A percentile compares a stretch with the other conserved stretches of the same genome.
These are phyloP conservation scores for Thelaira solivaga DNA, from an alignment of 2,888 invertebrate species.

Conservation along the genomic window DNA sequence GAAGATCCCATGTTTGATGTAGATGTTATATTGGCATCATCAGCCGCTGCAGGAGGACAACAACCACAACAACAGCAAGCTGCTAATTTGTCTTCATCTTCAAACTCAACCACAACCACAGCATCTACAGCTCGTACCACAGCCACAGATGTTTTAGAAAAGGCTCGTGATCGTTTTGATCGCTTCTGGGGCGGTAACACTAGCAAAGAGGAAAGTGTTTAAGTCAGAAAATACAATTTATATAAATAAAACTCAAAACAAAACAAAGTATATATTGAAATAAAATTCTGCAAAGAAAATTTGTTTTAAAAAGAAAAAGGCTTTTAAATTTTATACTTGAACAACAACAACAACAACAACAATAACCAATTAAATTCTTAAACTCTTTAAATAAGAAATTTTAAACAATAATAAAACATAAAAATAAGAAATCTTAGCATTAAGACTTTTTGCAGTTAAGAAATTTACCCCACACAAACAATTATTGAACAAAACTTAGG, in stretches of 20 bases:
- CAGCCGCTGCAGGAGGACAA: conserved; percentile 41
- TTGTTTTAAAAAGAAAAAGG: conserved; percentile 25
- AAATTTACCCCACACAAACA: conserved; percentile 21
- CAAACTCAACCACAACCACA: conserved; percentile 68
- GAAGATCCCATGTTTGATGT: conserved; percentile 80
- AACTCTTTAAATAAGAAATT: conserved; percentile 21
- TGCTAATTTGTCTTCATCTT: conserved; percentile 65
- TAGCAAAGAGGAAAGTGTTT: conserved; percentile 79
- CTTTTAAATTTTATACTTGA: conserved; percentile 57
- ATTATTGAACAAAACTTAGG: conserved; percentile 39
- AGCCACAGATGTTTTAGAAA: conserved; percentile 86
- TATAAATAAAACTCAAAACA: background rate
- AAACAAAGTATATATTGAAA: background rate
- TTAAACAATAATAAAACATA: too few relatives aligned
- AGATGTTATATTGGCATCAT: conserved; percentile 60
- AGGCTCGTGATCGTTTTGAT: conserved; percentile 89
- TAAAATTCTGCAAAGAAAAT: background rate
- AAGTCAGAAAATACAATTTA: conserved; percentile 62
- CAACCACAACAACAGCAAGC: conserved; percentile 46
- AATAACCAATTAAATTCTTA: background rate
- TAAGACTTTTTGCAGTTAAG: conserved; percentile 49
- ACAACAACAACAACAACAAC: too few relatives aligned
- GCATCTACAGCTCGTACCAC: conserved; percentile 72
- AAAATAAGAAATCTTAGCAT: conserved; percentile 51
- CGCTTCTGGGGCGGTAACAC: conserved; percentile 87